Percentiles rank a stretch among this genome's conserved stretches.
These are phyloP conservation scores for Rhopalosiphum padi DNA, from an alignment of 1,140 invertebrate species.

Conservation along the genomic window DNA sequence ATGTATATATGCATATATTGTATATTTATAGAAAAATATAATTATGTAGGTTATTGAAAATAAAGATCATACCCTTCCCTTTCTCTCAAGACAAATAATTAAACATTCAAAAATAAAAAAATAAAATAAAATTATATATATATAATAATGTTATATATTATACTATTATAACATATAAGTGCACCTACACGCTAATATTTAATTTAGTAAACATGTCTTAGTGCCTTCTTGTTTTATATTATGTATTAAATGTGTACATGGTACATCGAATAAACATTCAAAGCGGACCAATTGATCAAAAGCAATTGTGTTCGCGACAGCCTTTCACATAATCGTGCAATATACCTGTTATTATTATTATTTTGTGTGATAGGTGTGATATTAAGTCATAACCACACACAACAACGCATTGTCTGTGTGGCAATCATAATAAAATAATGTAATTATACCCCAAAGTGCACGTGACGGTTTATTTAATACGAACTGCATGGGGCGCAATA, in stretches of 20 bases:
- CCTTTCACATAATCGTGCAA: not conserved
- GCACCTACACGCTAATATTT: not conserved
- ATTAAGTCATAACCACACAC: not conserved
- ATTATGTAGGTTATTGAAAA: not conserved
- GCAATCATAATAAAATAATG: conserved; percentile 27
- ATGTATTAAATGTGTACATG: not conserved
- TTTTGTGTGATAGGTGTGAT: not conserved
- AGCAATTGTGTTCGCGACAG: not conserved
- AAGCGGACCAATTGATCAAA: conserved; percentile 6
- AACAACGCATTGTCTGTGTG: not conserved
- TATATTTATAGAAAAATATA: not conserved
- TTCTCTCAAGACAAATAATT: not conserved
- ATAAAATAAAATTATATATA: too few species aligned
- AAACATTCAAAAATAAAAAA: too few species aligned
- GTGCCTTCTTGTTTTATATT: not conserved
- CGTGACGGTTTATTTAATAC: conserved; percentile 1
- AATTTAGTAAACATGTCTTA: not conserved
- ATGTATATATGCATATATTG: too few species aligned
- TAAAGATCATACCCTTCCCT: not conserved
- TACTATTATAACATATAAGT: not conserved
- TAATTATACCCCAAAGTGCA: not conserved
- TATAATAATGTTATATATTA: not conserved
- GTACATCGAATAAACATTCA: not conserved
- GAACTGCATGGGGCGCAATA: not conserved
- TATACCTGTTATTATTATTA: not conserved